Evolutionary conservation across 2,797 vertebrate genomes (phyloP), one percentile per base, ranked within the genome.

Genomic region (Tenualosa thibaudeaui): DNA sequence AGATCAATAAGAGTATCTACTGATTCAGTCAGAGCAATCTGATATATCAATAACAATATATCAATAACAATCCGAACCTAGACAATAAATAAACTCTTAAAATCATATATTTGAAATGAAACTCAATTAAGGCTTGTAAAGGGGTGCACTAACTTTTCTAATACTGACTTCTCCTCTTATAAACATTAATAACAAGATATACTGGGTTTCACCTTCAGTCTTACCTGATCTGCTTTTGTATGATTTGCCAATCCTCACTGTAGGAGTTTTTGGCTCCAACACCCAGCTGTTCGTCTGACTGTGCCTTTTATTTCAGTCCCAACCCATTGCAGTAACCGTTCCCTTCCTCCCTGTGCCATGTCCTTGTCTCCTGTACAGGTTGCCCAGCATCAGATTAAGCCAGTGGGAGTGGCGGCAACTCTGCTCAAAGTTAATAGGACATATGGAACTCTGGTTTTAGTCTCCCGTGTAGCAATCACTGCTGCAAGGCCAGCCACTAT

Each of bases 401-500:
- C 26, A n/a, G 54, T 83, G 84, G 62, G 58, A 19, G 10, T 54
- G 9, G 51, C 43, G n/a, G 9, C 31, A 15, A 31, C 13, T 75
- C 13, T 75, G 68, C 37, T 75, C 5, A 75, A 75, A 40, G n/a
- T 83, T 83, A 87, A 85, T 83, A 51, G 40, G 75, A 84, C 40
- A 50, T 31, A 46, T 19, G n/a, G 40, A 78, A 24, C 8, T 60
- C 37, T 84, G 22, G 56, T 68, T 68, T 68, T 15, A 10, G n/a
- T 46, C 82, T 81, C 83, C 71, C 24, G 24, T 81, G 82, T 81
- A 84, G 62, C 81, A 86, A 86, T 87, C 83, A 84, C 81, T 84
- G 85, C 7, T 31, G 1, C 31, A 75, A 56, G 68, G 58, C 68
- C 24, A 37, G 58, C 62, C 81, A 81, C 53, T 31, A 82, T 88